Evolutionary conservation across 2,888 invertebrate species (phyloP).

Genomic region (Brachypalpus laphriformis): DNA sequence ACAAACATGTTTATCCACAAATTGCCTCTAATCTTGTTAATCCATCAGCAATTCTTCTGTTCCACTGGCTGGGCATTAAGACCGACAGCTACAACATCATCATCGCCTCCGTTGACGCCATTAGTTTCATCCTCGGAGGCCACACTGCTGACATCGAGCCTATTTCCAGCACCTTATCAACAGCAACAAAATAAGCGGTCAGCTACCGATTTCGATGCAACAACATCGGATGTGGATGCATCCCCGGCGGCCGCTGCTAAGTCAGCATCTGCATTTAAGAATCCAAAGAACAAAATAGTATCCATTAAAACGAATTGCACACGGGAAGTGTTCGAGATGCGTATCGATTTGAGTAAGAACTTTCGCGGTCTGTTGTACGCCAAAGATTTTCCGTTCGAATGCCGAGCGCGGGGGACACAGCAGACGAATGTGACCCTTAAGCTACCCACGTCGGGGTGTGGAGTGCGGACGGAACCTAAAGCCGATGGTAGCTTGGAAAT

Average conservation of each 20-base stretch:
- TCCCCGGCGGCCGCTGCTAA: conserved; percentile 24
- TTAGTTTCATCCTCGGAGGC: conserved; percentile 77
- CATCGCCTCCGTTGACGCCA: conserved; percentile 72
- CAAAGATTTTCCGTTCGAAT: conserved; percentile 89
- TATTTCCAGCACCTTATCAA: conserved; percentile 63
- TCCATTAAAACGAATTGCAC: conserved; percentile 86
- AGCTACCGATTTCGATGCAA: conserved; percentile 45
- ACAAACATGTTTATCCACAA: conserved; percentile 79
- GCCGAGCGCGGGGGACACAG: conserved; percentile 85
- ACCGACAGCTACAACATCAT: conserved; percentile 73
- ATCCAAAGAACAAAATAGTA: conserved; percentile 84
- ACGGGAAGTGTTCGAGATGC: conserved; percentile 85
- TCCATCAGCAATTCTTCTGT: conserved; percentile 78
- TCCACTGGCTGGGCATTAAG: conserved; percentile 80
- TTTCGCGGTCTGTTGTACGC: conserved; percentile 90
- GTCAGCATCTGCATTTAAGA: conserved; percentile 49
- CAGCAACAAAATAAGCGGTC: conserved; percentile 46
- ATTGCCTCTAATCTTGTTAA: conserved; percentile 77
- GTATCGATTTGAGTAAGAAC: conserved; percentile 84
- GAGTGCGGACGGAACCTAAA: conserved; percentile 85
- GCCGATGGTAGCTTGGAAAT: conserved; percentile 85
- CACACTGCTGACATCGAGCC: conserved; percentile 75
- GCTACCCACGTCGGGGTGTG: conserved; percentile 85
- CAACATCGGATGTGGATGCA: conserved; percentile 40
- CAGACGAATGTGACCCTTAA: conserved; percentile 78